These are phyloP conservation scores for Eclectus roratus DNA, from an alignment of 2,113 vertebrate species.

Conservation along the genomic window DNA sequence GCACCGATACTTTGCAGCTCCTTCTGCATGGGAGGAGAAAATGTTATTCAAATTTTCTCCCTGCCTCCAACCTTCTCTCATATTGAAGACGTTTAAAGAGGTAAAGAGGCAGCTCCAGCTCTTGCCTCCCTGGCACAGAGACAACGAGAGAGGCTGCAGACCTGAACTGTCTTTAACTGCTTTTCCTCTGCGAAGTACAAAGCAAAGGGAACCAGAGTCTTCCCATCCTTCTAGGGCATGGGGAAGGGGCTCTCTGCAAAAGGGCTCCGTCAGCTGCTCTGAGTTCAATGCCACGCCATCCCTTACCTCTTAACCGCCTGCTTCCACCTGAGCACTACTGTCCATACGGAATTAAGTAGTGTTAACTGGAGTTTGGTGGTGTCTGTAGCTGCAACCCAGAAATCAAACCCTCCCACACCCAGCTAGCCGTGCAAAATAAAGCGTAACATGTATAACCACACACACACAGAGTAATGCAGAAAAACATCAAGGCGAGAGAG, in stretches of 20 bases:
- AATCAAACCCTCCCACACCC: not conserved
- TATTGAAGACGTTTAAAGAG: not conserved
- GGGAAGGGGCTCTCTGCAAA: not conserved
- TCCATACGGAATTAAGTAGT: not conserved
- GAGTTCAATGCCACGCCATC: not conserved
- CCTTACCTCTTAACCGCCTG: not conserved
- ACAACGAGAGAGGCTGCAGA: not conserved
- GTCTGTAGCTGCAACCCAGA: not conserved
- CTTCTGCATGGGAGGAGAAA: not conserved
- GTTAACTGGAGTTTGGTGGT: not conserved
- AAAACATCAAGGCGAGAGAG: not conserved
- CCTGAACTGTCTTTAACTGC: rapidly evolving
- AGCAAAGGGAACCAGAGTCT: not conserved
- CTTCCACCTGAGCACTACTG: not conserved
- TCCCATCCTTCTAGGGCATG: too few species aligned
- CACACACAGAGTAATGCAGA: rapidly evolving
- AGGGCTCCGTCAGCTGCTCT: not conserved
- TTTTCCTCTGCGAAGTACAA: not conserved
- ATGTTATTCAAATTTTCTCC: not conserved
- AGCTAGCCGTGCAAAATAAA: not conserved
- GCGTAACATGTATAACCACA: not conserved
- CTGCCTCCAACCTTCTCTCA: not conserved
- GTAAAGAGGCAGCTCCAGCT: not conserved
- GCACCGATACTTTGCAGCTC: not conserved
- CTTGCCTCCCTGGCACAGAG: not conserved